Evolutionary conservation across 1,140 invertebrate genomes (phyloP), one percentile per base, ranked within the genome.

Genomic region (Aradophagus sp.): DNA sequence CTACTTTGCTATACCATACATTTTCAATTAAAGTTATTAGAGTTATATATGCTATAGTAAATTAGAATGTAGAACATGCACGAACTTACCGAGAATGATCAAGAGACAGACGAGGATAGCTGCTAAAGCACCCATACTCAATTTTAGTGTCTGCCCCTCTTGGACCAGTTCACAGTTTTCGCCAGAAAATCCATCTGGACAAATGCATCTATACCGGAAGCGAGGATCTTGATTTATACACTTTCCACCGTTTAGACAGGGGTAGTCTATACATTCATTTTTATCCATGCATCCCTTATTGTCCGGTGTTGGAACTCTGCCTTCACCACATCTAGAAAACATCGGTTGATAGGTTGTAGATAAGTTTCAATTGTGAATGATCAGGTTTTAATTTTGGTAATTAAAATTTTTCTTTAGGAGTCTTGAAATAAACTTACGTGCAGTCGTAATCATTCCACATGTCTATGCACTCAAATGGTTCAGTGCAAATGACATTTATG

Each of bases 361-460:
- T n/a, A n/a, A n/a, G n/a, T n/a, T n/a, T n/a, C n/a, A n/a, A n/a
- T n/a, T n/a, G n/a, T n/a, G n/a, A n/a, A n/a, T n/a, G n/a, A n/a
- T n/a, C n/a, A n/a, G n/a, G n/a, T n/a, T n/a, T n/a, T n/a, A n/a
- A n/a, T n/a, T n/a, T n/a, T n/a, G n/a, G n/a, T n/a, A n/a, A n/a
- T n/a, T n/a, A n/a, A n/a, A n/a, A n/a, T n/a, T n/a, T n/a, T n/a
- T n/a, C n/a, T n/a, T n/a, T n/a, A n/a, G n/a, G n/a, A 23, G 8
- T 23, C 20, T 32, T 32, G n/a, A 13, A 15, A 32, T 17, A 76
- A 56, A 79, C 94, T 92, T 87, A 98, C 96, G 95, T 96, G 95
- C 97, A 99, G 77, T 98, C 96, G 76, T 96, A 95, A 85, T 95
- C 92, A 84, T 95, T 96, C 97, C 97, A 99, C 0, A 98, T 89